Evolutionary conservation across 2,113 vertebrate genomes (phyloP).

Genomic region (Pao palembangensis): DNA sequence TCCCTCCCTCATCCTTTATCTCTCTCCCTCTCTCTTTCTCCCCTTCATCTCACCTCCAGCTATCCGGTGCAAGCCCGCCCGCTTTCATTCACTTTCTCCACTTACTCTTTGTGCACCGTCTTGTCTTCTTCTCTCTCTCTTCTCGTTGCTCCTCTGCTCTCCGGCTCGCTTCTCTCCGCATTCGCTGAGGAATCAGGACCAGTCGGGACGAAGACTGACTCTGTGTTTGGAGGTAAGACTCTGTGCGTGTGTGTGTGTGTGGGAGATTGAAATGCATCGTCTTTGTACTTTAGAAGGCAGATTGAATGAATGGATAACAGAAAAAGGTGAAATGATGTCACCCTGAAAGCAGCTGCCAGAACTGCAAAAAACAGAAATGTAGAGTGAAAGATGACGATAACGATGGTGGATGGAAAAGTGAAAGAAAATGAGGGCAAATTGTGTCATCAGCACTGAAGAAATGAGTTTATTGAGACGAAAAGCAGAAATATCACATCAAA

Average conservation of each 20-base stretch:
- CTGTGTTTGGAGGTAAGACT: conserved; percentile 54
- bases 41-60: conserved; percentile 75
- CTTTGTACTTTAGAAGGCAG: not conserved
- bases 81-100: conserved; percentile 55
- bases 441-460: not conserved
- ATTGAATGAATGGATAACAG: not conserved
- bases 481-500: not conserved
- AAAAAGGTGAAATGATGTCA: not conserved
- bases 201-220: conserved; percentile 50
- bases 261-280: not conserved
- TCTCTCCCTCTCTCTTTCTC: conserved; percentile 62
- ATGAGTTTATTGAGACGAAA: not conserved
- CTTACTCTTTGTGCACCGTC: conserved; percentile 35
- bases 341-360: too few species aligned
- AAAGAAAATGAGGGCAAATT: not conserved
- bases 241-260: conserved; percentile 30
- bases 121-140: conserved; percentile 40
- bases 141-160: conserved; percentile 41
- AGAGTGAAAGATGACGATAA: not conserved
- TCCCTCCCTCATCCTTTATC: conserved; percentile 31
- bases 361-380: not conserved
- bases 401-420: not conserved
- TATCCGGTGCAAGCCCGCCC: conserved; percentile 44
- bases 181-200: conserved; percentile 51
- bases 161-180: conserved; percentile 33